Base-by-base conservation (phyloP, 1,140 invertebrate species). In the Drosophila insularis region DNA sequence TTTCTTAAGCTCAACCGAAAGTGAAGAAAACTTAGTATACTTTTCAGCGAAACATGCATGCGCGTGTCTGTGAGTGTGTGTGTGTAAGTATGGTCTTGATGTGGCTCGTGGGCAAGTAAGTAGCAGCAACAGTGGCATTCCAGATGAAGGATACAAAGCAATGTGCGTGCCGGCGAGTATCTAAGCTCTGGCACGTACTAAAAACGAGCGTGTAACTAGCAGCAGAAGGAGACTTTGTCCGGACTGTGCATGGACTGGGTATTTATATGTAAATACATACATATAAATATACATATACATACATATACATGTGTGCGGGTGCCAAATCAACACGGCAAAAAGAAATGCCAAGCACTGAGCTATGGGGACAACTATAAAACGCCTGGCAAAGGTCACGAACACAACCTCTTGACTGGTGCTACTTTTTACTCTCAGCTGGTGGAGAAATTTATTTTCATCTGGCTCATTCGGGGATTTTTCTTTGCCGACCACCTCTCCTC, bases 371-470 rank as follows among this genome's bases (percentile, higher is more conserved):
- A 89, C 76, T 75, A 76, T 79, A 84, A 87, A 76, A 81, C 66
- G 82, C 69, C 61, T 69, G 84, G 76, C 84, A 87, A 87, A 87
- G 82, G 82, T 87, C 82, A 87, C 82, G 82, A 87, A 89, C 82
- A 77, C 80, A 87, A 87, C 82, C 84, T 87, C 89, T 87, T 87
- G 77, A 80, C 82, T 86, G 78, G 78, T 53, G 43, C 60, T 50
- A 63, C 62, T 59, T 50, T 50, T 50, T 50, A 19, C 43, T 50
- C 43, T 50, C 43, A 50, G 43, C 43, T 62, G 74, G 63, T 65
- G 68, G 37, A 75, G 69, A 80, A 87, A 79, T 81, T 35, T 74
- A 82, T 82, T 84, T 82, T 84, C 59, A 59, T 58, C 66, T 68
- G 56, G 59, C 43, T 63, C 63, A 60, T 64, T 69, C 60, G 63